These are phyloP conservation scores for Potamilus streckersoni DNA, from an alignment of 1,140 invertebrate species.

Conservation along the genomic window DNA sequence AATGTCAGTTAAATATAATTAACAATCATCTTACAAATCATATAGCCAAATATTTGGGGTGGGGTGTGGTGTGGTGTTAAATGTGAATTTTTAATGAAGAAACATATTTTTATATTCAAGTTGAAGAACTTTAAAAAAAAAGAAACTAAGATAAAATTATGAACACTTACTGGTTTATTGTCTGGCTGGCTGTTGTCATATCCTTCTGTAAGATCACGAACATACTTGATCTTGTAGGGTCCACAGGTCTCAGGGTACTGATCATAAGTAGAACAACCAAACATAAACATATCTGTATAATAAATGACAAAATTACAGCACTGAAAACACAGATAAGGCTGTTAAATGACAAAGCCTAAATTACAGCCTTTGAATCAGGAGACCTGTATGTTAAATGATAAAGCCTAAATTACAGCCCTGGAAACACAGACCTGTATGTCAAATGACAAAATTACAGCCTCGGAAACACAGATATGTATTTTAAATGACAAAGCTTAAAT, in stretches of 20 bases:
- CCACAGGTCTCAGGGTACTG: constrained; percentile 71
- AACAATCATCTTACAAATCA: no score
- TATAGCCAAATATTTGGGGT: no score
- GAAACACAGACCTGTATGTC: neutral
- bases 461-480: constrained; percentile 5
- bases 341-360: neutral
- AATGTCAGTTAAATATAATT: no score
- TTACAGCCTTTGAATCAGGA: neutral
- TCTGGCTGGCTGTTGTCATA: constrained; percentile 83
- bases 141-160: neutral
- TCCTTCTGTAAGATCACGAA: constrained; percentile 91
- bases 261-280: neutral
- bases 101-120: neutral
- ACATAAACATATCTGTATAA: neutral
- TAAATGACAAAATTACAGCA: no score
- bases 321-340: constrained; percentile 9
- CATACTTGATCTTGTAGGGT: constrained; percentile 78
- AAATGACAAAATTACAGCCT: no score
- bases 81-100: no score
- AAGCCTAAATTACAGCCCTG: neutral
- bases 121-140: neutral
- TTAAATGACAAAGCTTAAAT: neutral
- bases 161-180: constrained; percentile 75
- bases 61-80: no score
- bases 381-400: neutral